Evolutionary conservation across 2,113 vertebrate species (phyloP).

Genomic region (Eleginops maclovinus): DNA sequence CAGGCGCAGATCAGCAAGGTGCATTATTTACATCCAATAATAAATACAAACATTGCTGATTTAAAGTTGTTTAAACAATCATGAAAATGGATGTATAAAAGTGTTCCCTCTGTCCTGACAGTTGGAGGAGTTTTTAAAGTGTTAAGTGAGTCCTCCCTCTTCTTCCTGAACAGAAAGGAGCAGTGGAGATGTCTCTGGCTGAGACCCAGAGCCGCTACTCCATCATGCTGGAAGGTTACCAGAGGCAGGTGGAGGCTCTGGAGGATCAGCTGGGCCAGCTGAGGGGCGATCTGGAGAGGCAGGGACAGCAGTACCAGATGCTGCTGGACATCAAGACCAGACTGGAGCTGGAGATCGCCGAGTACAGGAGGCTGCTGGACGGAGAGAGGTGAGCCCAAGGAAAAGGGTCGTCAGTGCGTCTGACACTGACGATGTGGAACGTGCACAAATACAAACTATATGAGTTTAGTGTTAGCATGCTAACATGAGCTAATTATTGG

Average conservation of each 20-base stretch:
- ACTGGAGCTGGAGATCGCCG: slow-evolving; percentile 90
- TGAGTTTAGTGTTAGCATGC: no score
- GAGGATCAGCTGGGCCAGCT: slow-evolving; percentile 85
- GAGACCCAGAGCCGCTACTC: slow-evolving; percentile 86
- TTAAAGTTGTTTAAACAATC: no score
- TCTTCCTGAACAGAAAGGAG: slow-evolving; percentile 83
- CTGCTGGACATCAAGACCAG: slow-evolving; percentile 88
- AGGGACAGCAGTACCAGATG: slow-evolving; percentile 84
- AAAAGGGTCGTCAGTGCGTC: no score
- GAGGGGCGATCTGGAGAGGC: slow-evolving; percentile 82
- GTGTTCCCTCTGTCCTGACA: no score
- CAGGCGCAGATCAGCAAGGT: slow-evolving; percentile 86
- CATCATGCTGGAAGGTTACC: slow-evolving; percentile 73
- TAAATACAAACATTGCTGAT: no score
- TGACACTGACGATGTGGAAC: no score
- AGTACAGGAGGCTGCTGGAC: slow-evolving; percentile 86
- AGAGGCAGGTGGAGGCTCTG: slow-evolving; percentile 82
- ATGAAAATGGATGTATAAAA: no score
- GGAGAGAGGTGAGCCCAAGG: slow-evolving; percentile 56
- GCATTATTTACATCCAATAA: background rate
- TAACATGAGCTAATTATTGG: no score
- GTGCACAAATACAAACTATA: no score
- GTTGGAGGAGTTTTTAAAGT: no score
- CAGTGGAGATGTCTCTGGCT: slow-evolving; percentile 85
- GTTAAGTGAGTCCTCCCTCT: background rate